Base-by-base conservation (phyloP, 1,140 invertebrate genomes). In the Cydia fagiglandana region DNA sequence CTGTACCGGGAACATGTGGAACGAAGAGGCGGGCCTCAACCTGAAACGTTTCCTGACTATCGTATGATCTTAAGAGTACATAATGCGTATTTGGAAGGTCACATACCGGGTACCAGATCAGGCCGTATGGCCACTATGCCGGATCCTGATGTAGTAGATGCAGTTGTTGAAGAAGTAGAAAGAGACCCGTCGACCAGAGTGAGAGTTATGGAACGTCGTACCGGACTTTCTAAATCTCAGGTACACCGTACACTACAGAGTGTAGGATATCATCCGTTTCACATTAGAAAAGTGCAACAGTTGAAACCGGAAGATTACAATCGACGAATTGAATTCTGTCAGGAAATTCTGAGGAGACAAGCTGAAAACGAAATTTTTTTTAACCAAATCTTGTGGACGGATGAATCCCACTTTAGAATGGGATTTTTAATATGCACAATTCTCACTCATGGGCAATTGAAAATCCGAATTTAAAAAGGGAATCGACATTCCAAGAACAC, bases 281-380 rank as follows among this genome's bases (percentile, higher is more conserved):
- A 73, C 17, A 50, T 73, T 20, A 41, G 17, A 73, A 73, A 50
- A 38, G 68, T 73, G 12, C 68, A 73, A 50, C 13, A 41, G 12
- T 38, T 73, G 28, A 15, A n/a, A 34, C 34, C 68, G 12, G 28
- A 15, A 73, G 68, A 73, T 50, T 73, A 73, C 45, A 15, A 41
- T n/a, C 24, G 24, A 5, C 4, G 68, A 73, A 17, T 73, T n/a
- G 68, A 41, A 20, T 73, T 73, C 45, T 73, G 68, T 50, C 68
- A 73, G 28, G 68, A 73, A 73, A 73, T 73, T 28, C 17, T 73
- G 45, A 73, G 68, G 17, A 41, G 68, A n/a, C n/a, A 73, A 15
- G 45, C 34, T 45, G 68, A 73, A 38, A 38, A 73, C 20, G 15
- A 30, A 5, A 41, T 6, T 73, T 73, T 73, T 38, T 45, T 73